Evolutionary conservation across 1,140 invertebrate genomes (phyloP).

Genomic region (Octopus sinensis): DNA sequence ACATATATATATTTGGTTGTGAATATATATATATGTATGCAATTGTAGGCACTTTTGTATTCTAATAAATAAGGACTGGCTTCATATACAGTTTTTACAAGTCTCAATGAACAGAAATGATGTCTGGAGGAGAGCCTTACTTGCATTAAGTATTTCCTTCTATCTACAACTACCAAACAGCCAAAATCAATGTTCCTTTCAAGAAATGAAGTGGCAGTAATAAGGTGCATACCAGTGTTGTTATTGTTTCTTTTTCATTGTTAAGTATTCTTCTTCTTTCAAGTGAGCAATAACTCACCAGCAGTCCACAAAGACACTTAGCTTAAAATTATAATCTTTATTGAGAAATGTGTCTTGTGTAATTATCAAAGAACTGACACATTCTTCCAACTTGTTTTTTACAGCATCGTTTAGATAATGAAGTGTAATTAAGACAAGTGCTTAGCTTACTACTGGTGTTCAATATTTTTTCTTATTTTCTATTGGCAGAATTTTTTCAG

Average conservation of each 20-base stretch:
- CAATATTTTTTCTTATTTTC: too few relatives aligned
- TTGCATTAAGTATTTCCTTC: too few relatives aligned
- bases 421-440: too few relatives aligned
- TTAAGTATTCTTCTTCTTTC: not conserved
- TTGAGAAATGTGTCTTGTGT: conserved; percentile 4
- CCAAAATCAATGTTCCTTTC: conserved; percentile 9
- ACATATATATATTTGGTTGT: too few relatives aligned
- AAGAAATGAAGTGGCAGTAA: conserved; percentile 5
- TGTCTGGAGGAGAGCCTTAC: too few relatives aligned
- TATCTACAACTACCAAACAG: not conserved
- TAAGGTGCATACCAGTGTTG: not conserved
- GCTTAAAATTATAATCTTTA: conserved; percentile 13
- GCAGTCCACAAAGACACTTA: not conserved
- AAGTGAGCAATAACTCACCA: not conserved
- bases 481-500: too few relatives aligned
- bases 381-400: not conserved
- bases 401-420: not conserved
- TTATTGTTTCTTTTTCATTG: not conserved
- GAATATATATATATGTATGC: too few relatives aligned
- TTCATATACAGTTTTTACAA: too few relatives aligned
- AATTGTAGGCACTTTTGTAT: too few relatives aligned
- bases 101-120: too few relatives aligned
- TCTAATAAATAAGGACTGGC: too few relatives aligned
- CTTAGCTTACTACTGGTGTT: too few relatives aligned
- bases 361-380: not conserved